Evolutionary conservation across 2,888 invertebrate genomes (phyloP).

Genomic region (Cephus pulcher): DNA sequence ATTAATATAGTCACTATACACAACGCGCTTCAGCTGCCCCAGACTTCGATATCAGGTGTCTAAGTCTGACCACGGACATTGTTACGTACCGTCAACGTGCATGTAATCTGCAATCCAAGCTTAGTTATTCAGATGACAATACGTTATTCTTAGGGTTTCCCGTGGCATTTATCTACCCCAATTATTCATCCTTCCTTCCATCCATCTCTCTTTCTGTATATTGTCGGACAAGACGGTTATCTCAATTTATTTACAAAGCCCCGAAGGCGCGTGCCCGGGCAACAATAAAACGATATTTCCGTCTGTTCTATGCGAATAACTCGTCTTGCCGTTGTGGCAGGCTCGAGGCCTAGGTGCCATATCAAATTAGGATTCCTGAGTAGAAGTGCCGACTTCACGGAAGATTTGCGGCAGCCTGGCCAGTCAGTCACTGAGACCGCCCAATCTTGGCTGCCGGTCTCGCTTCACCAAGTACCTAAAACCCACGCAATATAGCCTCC

Average conservation of each 20-base stretch:
- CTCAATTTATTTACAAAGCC: neutral
- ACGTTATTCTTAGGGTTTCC: neutral
- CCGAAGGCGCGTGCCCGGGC: neutral
- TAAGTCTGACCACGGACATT: neutral
- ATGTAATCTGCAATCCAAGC: neutral
- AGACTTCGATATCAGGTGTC: too few species aligned
- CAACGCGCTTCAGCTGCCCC: too few species aligned
- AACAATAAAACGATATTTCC: slow-evolving; percentile 9
- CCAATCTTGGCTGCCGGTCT: slow-evolving; percentile 10
- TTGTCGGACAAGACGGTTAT: neutral
- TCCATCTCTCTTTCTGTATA: neutral
- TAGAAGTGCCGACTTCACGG: slow-evolving; percentile 26
- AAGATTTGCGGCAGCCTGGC: slow-evolving; percentile 26
- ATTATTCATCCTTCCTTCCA: neutral
- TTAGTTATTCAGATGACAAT: neutral
- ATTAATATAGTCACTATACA: too few species aligned
- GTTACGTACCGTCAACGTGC: neutral
- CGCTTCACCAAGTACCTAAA: neutral
- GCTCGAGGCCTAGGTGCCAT: neutral
- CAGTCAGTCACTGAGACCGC: slow-evolving; percentile 23
- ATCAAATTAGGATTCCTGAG: slow-evolving; percentile 11
- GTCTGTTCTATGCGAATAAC: neutral
- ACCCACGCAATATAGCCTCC: slow-evolving; percentile 10
- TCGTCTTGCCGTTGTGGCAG: neutral
- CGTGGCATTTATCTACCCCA: neutral